Evolutionary conservation across 2,113 vertebrate species (phyloP), one percentile per base, ranked within the genome.

Genomic region (Apteryx owenii): DNA sequence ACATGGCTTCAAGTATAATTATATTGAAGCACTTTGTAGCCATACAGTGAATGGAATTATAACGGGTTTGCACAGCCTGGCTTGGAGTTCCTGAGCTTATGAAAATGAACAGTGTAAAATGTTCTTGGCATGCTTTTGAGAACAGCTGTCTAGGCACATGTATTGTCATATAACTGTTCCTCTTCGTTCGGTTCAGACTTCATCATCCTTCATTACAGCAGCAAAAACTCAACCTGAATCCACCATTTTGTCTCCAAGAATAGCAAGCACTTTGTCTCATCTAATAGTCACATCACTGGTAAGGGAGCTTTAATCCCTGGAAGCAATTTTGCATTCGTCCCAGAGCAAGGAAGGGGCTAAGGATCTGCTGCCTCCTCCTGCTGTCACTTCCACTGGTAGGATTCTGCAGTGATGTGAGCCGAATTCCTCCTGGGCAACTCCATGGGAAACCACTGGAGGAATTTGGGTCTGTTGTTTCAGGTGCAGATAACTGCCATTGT

Each of bases 111-210:
- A 66, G 81, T 38, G 31, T 94, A 85, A 95, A 95, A 88, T 83
- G 87, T 78, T 89, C 85, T 83, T 95, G 93, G 79, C 91, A 77
- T 69, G 28, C 36, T 85, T 93, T 91, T 62, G 80, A 75, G 76
- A 85, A 77, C 89, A 91, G 60, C 81, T 85, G 87, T 83, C 91
- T 90, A 90, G 88, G 75, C 87, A 51, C 60, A 83, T 15, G 75
- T 53, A 64, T 85, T 93, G 94, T 85, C 58, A 18, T 77, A 29
- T 38, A 91, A 29, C 5, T 5, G 46, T 48, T 85, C 42, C 38
- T 96, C 85, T 84, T 92, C 14, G 1, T 88, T 95, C 64, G 82
- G 12, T 60, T 78, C 2, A 2, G 60, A 38, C 62, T 44, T 73
- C 31, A 9, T 71, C 25, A 5, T 82, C 62, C 42, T 85, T 94